Evolutionary conservation across 2,888 invertebrate species (phyloP).

Genomic region (Argyresthia albistria): DNA sequence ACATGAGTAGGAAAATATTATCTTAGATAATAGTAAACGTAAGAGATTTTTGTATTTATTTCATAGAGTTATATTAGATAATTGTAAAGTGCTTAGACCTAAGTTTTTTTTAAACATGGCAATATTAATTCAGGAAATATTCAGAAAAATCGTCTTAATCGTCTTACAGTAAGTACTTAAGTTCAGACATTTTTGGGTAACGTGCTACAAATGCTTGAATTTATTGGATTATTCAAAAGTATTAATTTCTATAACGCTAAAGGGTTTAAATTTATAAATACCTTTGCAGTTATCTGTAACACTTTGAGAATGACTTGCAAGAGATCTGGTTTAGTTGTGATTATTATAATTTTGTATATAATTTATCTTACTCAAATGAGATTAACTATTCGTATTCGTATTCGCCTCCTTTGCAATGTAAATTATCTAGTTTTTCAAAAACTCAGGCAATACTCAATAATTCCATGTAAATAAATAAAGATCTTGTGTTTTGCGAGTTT

Average conservation of each 20-base stretch:
- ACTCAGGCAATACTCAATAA: neutral
- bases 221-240: conserved; percentile 3
- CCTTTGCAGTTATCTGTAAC: conserved; percentile 4
- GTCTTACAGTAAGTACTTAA: conserved; percentile 65
- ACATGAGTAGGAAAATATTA: conserved; percentile 69
- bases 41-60: conserved; percentile 72
- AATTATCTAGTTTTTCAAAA: neutral
- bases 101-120: conserved; percentile 60
- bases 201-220: neutral
- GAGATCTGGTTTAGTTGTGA: conserved; percentile 64
- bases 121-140: conserved; percentile 55
- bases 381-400: conserved; percentile 21
- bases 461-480: conserved; percentile 16
- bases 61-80: conserved; percentile 70
- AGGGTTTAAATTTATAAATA: too few species aligned
- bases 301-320: conserved; percentile 26
- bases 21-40: conserved; percentile 55
- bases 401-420: neutral
- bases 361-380: conserved; percentile 62
- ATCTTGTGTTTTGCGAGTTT: conserved; percentile 33
- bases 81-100: conserved; percentile 67
- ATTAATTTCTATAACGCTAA: neutral
- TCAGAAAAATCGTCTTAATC: conserved; percentile 42
- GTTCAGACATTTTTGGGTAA: conserved; percentile 38
- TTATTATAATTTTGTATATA: conserved; percentile 38